Conservation (phyloP, 2,888 invertebrate species). For the Diarsia mendica region DNA sequence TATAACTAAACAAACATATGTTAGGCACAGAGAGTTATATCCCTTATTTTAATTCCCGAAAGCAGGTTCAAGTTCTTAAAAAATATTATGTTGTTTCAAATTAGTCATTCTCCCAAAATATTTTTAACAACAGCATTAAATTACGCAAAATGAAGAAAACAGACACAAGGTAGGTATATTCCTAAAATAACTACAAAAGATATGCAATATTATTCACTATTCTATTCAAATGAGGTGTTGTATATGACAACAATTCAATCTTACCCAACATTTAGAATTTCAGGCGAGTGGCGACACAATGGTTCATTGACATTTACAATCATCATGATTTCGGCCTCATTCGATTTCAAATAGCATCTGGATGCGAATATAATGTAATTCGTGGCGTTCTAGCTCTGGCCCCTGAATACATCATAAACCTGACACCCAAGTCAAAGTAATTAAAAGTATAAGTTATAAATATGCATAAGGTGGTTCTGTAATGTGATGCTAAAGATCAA, state of each 20-base stretch:
- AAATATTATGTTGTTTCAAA: background rate
- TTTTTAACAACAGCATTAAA: background rate
- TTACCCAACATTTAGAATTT: slow-evolving; percentile 7
- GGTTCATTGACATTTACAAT: slow-evolving; percentile 4
- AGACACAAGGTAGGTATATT: background rate
- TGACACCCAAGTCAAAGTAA: slow-evolving; percentile 1
- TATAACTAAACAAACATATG: too few relatives aligned
- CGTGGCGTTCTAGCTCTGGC: background rate
- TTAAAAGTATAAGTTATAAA: slow-evolving; percentile 2
- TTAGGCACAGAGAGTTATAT: too few relatives aligned
- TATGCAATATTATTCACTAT: slow-evolving; percentile 23
- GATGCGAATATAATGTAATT: too few relatives aligned
- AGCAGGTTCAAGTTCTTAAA: too few relatives aligned
- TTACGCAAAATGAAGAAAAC: background rate
- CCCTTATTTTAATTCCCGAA: background rate
- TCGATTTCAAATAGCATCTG: too few relatives aligned
- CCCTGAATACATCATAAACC: background rate
- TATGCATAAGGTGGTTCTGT: background rate
- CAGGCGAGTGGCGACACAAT: background rate
- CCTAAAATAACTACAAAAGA: background rate
- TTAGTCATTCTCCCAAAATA: background rate
- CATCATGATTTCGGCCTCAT: too few relatives aligned
- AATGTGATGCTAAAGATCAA: slow-evolving; percentile 17
- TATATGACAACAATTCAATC: background rate
- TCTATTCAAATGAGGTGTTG: slow-evolving; percentile 27